Conservation (phyloP, 2,113 vertebrate genomes). For the Vombatus ursinus region DNA sequence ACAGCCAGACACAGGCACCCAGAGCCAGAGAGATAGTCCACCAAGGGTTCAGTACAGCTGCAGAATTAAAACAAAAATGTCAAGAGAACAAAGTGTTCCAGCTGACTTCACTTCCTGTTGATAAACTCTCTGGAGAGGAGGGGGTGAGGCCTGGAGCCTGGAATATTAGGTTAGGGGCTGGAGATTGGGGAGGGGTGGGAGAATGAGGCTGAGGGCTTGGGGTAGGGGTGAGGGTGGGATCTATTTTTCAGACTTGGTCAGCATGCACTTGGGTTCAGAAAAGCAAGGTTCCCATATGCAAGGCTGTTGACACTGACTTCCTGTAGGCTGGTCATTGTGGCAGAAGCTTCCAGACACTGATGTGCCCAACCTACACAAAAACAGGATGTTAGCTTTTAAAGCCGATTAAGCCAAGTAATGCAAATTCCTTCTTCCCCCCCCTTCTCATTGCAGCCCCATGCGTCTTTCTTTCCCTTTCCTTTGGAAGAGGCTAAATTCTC, state of each 20-base stretch:
- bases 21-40: constrained; percentile 10
- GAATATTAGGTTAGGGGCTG: neutral
- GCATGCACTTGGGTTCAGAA: constrained; percentile 33
- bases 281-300: constrained; percentile 53
- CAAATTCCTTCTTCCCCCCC: constrained; percentile 62
- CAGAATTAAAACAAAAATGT: constrained; percentile 69
- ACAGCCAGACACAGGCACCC: constrained; percentile 5
- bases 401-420: constrained; percentile 71
- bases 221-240: too few relatives aligned
- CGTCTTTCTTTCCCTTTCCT: neutral
- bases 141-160: constrained; percentile 58
- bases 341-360: constrained; percentile 48
- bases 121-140: constrained; percentile 74
- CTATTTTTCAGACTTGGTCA: neutral
- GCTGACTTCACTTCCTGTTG: constrained; percentile 82
- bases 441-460: neutral
- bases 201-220: neutral
- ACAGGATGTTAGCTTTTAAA: constrained; percentile 82
- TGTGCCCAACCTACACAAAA: constrained; percentile 73
- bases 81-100: constrained; percentile 72
- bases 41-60: constrained; percentile 75
- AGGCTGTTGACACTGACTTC: constrained; percentile 69
- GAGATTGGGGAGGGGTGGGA: neutral
- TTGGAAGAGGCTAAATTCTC: constrained; percentile 14
- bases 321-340: constrained; percentile 65